Evolutionary conservation across 2,797 vertebrate genomes (phyloP).

Genomic region (Parauchenoglanis ngamensis): DNA sequence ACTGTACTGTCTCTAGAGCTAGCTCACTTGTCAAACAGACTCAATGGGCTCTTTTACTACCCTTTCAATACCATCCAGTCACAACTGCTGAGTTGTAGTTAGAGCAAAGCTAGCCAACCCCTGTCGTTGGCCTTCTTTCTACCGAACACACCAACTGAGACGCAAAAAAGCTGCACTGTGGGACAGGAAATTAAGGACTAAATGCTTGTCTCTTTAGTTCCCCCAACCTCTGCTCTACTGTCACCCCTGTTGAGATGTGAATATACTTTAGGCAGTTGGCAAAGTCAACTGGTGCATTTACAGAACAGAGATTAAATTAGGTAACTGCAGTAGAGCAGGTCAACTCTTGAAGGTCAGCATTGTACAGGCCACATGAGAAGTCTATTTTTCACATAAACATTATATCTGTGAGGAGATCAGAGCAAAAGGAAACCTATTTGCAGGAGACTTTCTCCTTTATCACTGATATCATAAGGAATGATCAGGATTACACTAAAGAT

Average conservation of each 20-base stretch:
- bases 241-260: slow-evolving; percentile 60
- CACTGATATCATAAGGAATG: neutral
- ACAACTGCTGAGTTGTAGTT: slow-evolving; percentile 74
- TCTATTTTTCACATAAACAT: slow-evolving; percentile 34
- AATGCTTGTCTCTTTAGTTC: slow-evolving; percentile 65
- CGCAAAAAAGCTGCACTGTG: slow-evolving; percentile 76
- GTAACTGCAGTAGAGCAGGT: slow-evolving; percentile 74
- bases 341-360: slow-evolving; percentile 47
- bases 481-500: neutral
- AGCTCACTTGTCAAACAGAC: slow-evolving; percentile 80
- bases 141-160: slow-evolving; percentile 74
- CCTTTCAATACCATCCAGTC: slow-evolving; percentile 73
- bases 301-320: slow-evolving; percentile 76
- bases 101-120: slow-evolving; percentile 73
- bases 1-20: slow-evolving; percentile 84
- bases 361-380: slow-evolving; percentile 65
- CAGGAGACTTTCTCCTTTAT: neutral
- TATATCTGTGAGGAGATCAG: slow-evolving; percentile 52
- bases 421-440: neutral
- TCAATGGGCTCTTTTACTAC: slow-evolving; percentile 76
- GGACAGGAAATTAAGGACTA: slow-evolving; percentile 70
- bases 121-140: slow-evolving; percentile 70
- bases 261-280: slow-evolving; percentile 69
- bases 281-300: slow-evolving; percentile 71
- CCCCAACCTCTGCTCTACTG: slow-evolving; percentile 50